These are phyloP conservation scores for Mesitornis unicolor DNA, from an alignment of 2,113 vertebrate genomes.

Conservation along the genomic window DNA sequence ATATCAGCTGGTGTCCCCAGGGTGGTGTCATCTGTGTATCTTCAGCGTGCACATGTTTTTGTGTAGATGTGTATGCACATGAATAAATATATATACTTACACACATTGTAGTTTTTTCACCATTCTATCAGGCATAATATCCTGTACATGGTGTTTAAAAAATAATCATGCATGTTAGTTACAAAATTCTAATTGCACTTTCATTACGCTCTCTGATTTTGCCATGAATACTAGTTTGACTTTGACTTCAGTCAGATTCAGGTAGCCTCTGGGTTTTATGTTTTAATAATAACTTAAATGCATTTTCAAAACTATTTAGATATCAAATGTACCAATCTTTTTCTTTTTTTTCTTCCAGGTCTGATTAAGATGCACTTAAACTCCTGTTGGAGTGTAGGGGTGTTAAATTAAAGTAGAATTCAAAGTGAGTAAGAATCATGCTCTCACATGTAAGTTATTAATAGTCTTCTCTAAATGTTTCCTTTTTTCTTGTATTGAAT, in stretches of 20 bases:
- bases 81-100: neutral
- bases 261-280: neutral
- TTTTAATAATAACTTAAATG: neutral
- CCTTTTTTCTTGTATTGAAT: neutral
- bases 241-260: neutral
- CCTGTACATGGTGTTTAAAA: neutral
- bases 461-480: neutral
- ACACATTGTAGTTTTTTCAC: neutral
- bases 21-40: neutral
- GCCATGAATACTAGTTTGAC: neutral
- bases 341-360: neutral
- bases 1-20: neutral
- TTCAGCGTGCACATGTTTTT: neutral
- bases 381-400: neutral
- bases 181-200: neutral
- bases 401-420: conserved; percentile 17
- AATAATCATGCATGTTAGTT: neutral
- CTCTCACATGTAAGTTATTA: neutral
- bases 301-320: neutral
- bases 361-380: neutral
- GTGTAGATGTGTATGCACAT: neutral
- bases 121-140: neutral
- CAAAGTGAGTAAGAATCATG: neutral
- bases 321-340: neutral
- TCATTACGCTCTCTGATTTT: neutral